These are phyloP conservation scores for Agrypnus murinus DNA, from an alignment of 2,888 invertebrate genomes.

Conservation along the genomic window DNA sequence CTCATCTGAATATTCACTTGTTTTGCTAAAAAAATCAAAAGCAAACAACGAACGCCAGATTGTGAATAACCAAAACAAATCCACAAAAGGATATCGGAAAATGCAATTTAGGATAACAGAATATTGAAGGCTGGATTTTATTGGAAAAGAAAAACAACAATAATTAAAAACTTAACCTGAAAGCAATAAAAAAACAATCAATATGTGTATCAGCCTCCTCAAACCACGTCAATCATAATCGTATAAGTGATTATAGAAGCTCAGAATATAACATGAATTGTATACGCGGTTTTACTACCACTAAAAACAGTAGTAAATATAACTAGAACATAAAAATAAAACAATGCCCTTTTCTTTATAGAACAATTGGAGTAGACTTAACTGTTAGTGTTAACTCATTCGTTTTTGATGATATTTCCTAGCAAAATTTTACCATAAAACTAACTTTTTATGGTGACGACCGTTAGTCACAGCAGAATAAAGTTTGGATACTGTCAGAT, in stretches of 20 bases:
- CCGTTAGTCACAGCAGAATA: too few relatives aligned
- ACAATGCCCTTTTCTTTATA: conserved; percentile 8
- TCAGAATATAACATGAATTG: conserved; percentile 10
- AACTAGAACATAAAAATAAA: conserved; percentile 27
- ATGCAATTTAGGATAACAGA: too few relatives aligned
- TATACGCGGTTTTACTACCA: conserved; percentile 18
- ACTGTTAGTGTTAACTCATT: conserved; percentile 8
- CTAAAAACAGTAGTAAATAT: conserved; percentile 26
- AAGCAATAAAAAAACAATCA: conserved; percentile 19
- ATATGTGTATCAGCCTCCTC: conserved; percentile 18
- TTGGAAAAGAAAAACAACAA: too few relatives aligned
- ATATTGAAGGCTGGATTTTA: too few relatives aligned
- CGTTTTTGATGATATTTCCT: too few relatives aligned
- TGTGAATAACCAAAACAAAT: too few relatives aligned
- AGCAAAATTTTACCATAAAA: too few relatives aligned
- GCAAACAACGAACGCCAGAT: too few relatives aligned
- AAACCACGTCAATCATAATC: conserved; percentile 17
- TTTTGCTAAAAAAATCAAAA: too few relatives aligned
- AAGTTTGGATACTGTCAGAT: too few relatives aligned
- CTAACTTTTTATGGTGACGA: too few relatives aligned
- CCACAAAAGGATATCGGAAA: too few relatives aligned
- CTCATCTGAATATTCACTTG: conserved; percentile 36
- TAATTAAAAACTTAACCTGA: neutral
- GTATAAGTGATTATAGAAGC: conserved; percentile 16
- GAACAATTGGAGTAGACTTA: conserved; percentile 7